Conservation (phyloP, 2,113 vertebrate genomes). For the Seriola quinqueradiata region DNA sequence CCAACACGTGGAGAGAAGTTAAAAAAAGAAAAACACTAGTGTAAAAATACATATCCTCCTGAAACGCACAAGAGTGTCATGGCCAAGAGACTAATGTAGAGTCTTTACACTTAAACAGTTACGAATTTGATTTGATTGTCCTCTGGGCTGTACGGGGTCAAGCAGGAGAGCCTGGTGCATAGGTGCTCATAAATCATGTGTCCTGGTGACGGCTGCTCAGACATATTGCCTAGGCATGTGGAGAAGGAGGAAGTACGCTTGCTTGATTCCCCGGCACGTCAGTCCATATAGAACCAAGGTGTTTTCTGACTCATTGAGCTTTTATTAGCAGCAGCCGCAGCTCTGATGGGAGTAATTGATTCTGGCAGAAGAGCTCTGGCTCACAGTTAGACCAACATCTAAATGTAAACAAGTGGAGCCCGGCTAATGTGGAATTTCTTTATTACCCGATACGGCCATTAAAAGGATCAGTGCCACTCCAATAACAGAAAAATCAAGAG, state of each 20-base stretch:
- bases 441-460: slow-evolving; percentile 26
- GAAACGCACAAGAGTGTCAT: background rate
- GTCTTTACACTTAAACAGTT: slow-evolving; percentile 4
- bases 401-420: slow-evolving; percentile 52
- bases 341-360: slow-evolving; percentile 59
- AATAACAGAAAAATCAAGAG: slow-evolving; percentile 36
- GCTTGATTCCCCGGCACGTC: slow-evolving; percentile 65
- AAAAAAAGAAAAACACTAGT: slow-evolving; percentile 14
- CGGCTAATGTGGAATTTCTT: slow-evolving; percentile 49
- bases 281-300: slow-evolving; percentile 38
- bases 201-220: slow-evolving; percentile 51
- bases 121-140: slow-evolving; percentile 44
- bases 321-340: slow-evolving; percentile 50
- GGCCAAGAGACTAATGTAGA: slow-evolving; percentile 2
- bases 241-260: slow-evolving; percentile 72
- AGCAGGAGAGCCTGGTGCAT: slow-evolving; percentile 34
- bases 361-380: slow-evolving; percentile 53
- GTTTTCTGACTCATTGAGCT: slow-evolving; percentile 69
- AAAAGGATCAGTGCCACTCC: slow-evolving; percentile 41
- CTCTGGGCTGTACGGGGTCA: slow-evolving; percentile 29
- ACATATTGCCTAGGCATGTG: slow-evolving; percentile 81
- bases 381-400: slow-evolving; percentile 46
- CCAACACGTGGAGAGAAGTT: slow-evolving; percentile 5
- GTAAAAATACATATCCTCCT: slow-evolving; percentile 33
- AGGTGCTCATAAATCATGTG: slow-evolving; percentile 68